A percentile compares a stretch with the other conserved stretches of the same genome.
phyloP scores from a whole-genome alignment of 2,797 vertebrate genomes.

The Eospalax fontanierii region DNA sequence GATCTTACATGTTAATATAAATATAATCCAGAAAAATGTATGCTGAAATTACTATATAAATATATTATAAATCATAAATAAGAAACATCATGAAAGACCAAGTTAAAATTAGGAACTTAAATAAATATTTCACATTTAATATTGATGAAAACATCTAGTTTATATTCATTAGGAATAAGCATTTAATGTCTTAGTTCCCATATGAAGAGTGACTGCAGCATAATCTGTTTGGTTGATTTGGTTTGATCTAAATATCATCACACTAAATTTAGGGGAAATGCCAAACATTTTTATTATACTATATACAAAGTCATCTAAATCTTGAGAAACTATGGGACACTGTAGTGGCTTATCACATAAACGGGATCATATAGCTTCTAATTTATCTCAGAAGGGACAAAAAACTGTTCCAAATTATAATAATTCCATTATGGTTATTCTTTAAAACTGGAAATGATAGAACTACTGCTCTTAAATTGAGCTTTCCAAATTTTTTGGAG shows the following conservation, averaged over 20 bases:
- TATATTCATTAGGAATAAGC: background rate
- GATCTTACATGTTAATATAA: background rate
- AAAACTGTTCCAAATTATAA: background rate
- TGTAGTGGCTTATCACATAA: background rate
- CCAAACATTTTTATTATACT: background rate
- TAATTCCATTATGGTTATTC: background rate
- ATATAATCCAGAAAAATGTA: background rate
- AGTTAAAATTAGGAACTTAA: background rate
- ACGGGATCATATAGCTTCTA: background rate
- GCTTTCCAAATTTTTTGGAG: background rate
- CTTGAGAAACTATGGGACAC: background rate
- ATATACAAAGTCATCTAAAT: background rate
- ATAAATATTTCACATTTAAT: background rate
- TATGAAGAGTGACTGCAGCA: background rate
- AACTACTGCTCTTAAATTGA: background rate
- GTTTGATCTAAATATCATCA: background rate
- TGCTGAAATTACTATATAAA: background rate
- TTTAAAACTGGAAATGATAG: background rate
- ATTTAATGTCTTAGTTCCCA: background rate
- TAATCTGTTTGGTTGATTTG: conserved; percentile 22
- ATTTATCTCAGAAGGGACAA: background rate
- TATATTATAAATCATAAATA: background rate
- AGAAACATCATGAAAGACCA: background rate
- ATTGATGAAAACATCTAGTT: background rate
- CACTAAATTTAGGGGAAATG: background rate